A percentile compares a stretch with the other conserved stretches of the same genome.
These are phyloP conservation scores for Sparus aurata DNA, from an alignment of 2,797 vertebrate species.

Conservation along the genomic window DNA sequence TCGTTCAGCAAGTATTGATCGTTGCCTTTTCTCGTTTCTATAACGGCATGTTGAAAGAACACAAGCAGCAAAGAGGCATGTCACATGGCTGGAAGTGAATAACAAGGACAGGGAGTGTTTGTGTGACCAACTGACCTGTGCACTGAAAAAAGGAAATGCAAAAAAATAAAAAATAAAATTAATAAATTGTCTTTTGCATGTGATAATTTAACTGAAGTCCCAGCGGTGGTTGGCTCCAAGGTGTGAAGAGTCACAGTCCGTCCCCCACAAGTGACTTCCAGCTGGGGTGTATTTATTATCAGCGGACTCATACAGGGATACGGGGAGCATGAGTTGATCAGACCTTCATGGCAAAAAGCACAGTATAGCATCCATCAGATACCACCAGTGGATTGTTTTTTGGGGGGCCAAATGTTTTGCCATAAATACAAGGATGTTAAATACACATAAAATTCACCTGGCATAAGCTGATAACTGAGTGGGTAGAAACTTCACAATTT, in stretches of 20 bases:
- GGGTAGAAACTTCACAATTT: too few relatives aligned
- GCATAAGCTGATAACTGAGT: not conserved
- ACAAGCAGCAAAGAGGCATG: not conserved
- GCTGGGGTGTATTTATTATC: constrained; percentile 4
- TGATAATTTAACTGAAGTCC: constrained; percentile 5
- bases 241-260: not conserved
- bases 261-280: constrained; percentile 15
- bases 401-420: not conserved
- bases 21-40: constrained; percentile 8
- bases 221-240: not conserved
- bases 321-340: constrained; percentile 25
- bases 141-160: not conserved
- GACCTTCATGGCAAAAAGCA: constrained; percentile 30
- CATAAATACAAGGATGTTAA: constrained; percentile 10
- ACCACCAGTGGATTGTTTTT: constrained; percentile 7
- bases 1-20: constrained; percentile 21
- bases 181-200: not conserved
- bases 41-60: not conserved
- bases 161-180: not conserved
- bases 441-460: not conserved
- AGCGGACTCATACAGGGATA: constrained; percentile 18
- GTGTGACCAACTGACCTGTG: not conserved
- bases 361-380: not conserved
- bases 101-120: not conserved
- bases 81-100: not conserved